Base-by-base conservation (phyloP, 53 echinoderm and acorn worm species). In the Echinometra lucunter region DNA sequence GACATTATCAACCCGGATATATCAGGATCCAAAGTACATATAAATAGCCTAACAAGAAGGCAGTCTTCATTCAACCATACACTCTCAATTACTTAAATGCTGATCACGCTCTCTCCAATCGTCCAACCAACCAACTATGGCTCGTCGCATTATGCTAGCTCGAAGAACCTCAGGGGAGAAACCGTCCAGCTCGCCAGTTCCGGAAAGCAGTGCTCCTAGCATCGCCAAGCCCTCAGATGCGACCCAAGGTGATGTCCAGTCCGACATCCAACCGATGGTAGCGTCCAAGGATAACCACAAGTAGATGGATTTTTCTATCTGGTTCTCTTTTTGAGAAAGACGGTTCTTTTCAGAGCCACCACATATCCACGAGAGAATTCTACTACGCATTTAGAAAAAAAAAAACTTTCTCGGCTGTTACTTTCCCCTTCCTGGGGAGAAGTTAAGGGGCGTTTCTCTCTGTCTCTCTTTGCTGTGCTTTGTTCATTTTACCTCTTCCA, bases 311-410 rank as follows among this genome's bases (percentile, higher is more conserved):
- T 37, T 15, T 75, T 13, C 32, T 74, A 37, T 74, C 34, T 0
- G 40, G 34, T 23, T 40, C 35, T 78, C 6, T 8, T 38, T 21
- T 40, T 38, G 35, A 42, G 42, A 4, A 78, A 78, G 35, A 78
- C 42, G 78, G 78, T 35, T 78, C 78, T 78, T 78, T 78, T 78
- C 42, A 78, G 78, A 78, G 78, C 78, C 78, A 42, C 78, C 38
- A 78, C 42, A 19, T 18, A 38, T 40, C 35, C 78, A 78, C 2
- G 78, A 78, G 42, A 78, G 78, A 75, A 40, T 75, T 3, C 0
- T n/a, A n/a, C n/a, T n/a, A n/a, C n/a, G n/a, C n/a, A n/a, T n/a
- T n/a, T n/a, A n/a, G n/a, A n/a, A n/a, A n/a, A n/a, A n/a, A n/a
- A n/a, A n/a, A n/a, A n/a, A n/a, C n/a, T n/a, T n/a, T n/a, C n/a